Evolutionary conservation across 2,113 vertebrate genomes (phyloP), one percentile per base, ranked within the genome.

Genomic region (Pyxicephalus adspersus): DNA sequence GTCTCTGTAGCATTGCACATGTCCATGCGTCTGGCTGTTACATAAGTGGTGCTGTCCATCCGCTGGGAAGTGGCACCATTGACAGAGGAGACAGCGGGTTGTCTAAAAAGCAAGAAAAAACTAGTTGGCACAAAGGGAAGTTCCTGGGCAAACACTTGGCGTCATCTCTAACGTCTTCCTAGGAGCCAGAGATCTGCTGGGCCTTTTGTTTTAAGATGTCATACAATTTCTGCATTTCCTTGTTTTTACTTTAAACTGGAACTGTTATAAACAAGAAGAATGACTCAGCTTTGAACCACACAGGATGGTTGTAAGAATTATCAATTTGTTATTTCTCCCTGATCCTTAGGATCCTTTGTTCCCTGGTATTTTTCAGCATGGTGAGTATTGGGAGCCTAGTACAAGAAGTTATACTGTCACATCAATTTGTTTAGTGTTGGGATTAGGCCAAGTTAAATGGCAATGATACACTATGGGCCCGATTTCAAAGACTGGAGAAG

Each of bases 91-190:
- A 54, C 34, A n/a, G 65, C n/a, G 4, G 5, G 25, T 23, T 22
- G 17, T 71, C 19, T 31, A 22, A 34, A 50, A 26, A 20, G 25
- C 58, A 72, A 52, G 70, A 72, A 72, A 57, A 28, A 72, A 55
- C 51, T 31, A 38, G 38, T 34, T 31, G 65, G 38, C 65, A 45
- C 64, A 66, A 16, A 22, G 26, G 65, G 65, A 73, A 73, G 51
- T 31, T 25, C 18, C 26, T 11, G 8, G 5, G 66, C 11, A 6
- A 57, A 31, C 25, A n/a, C 38, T 26, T 15, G 19, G 52, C 52
- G 68, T 72, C 68, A 70, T 28, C 66, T 15, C 67, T 16, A 23
- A 11, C 2, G 17, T 29, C 38, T 16, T 55, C 51, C 15, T 0
- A 20, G 68, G 68, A 71, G 68, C 50, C 50, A 71, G 52, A 11